These are phyloP conservation scores for Dicrurus megarhynchus DNA, from an alignment of 2,113 vertebrate species.

Conservation along the genomic window DNA sequence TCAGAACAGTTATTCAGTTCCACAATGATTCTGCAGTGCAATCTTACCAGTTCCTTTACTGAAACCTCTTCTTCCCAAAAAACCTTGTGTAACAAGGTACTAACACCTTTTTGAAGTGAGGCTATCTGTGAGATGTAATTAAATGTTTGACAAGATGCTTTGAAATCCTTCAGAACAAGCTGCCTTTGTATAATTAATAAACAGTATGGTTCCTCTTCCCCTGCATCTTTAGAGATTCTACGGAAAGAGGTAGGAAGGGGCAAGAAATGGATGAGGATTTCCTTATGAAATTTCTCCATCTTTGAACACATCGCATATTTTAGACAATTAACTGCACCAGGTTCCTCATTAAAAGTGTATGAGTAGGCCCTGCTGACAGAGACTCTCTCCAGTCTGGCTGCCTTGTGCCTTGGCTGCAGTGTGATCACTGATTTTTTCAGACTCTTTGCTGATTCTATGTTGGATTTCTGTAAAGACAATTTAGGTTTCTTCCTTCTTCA, in stretches of 20 bases:
- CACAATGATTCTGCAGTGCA: neutral
- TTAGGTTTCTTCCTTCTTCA: neutral
- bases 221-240: neutral
- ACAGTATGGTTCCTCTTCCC: neutral
- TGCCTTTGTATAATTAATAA: neutral
- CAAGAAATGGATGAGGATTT: neutral
- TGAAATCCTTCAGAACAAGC: neutral
- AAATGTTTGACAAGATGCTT: neutral
- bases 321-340: neutral
- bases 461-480: neutral
- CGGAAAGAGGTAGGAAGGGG: neutral
- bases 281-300: neutral
- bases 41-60: neutral
- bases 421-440: neutral
- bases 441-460: neutral
- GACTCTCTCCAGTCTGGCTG: neutral
- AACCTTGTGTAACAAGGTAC: neutral
- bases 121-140: neutral
- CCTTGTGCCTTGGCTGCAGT: neutral
- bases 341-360: neutral
- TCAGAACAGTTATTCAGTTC: neutral
- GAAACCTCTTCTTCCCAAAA: neutral
- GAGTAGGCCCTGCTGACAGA: neutral
- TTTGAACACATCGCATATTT: neutral
- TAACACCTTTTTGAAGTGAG: neutral